Evolutionary conservation across 2,888 invertebrate species (phyloP), one percentile per base, ranked within the genome.

Genomic region (Eugnorisma glareosa): DNA sequence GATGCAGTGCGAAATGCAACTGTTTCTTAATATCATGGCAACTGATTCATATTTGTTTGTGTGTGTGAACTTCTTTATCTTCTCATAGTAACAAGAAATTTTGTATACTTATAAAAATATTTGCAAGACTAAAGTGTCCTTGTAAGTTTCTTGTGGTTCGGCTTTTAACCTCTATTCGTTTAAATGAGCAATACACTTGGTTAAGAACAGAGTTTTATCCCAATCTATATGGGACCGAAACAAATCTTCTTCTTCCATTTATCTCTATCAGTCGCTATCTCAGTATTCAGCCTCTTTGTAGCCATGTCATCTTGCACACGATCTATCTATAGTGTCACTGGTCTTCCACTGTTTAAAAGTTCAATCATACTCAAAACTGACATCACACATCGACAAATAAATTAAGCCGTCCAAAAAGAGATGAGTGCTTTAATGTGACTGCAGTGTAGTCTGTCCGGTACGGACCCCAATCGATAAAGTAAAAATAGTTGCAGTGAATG

Each of bases 401-500:
- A 63, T 71, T 24, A 61, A 69, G 15, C 28, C 5, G 11, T 28
- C 51, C 51, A 21, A 61, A 79, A 54, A 63, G 31, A 37, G 43
- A 67, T 45, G 51, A 45, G 51, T 54, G 43, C 51, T 63, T 21
- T 63, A 48, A 18, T 37, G 43, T n/a, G 18, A 35, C 71, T 71
- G 71, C 71, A 79, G 63, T 69, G 28, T 51, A 67, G 57, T 31
- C 51, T 10, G 48, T 28, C 67, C 67, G 51, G 57, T 74, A 80
- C 70, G 64, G 59, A 77, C 59, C 70, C 66, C 70, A 83, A 77
- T 85, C 83, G 78, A 83, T 83, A 61, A 13, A 28, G 78, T 76
- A 81, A 76, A 85, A 86, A 86, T 86, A 86, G 81, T 81, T 73
- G 48, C 73, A 77, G 45, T 59, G 37, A 66, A 64, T 59, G 57